A percentile compares a stretch with the other conserved stretches of the same genome.
Evolutionary conservation across 1,140 invertebrate genomes (phyloP).

Genomic region (Condylostylus longicornis): DNA sequence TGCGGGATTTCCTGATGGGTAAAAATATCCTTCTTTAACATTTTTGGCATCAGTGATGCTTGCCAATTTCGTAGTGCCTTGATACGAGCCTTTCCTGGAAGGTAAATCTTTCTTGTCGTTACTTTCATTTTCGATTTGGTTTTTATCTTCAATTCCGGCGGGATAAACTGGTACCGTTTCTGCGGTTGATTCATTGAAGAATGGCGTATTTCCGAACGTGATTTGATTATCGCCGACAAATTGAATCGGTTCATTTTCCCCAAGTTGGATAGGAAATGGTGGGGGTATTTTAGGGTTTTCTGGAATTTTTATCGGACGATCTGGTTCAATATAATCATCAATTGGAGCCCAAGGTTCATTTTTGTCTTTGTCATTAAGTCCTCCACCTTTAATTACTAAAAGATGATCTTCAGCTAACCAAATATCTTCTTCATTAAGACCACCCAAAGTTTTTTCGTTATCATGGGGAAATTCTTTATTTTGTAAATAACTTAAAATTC

Average conservation of each 20-base stretch:
- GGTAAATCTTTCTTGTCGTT: slow-evolving; percentile 21
- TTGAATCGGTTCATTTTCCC: slow-evolving; percentile 52
- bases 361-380: slow-evolving; percentile 27
- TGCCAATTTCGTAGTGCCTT: slow-evolving; percentile 15
- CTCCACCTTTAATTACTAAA: slow-evolving; percentile 64
- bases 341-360: slow-evolving; percentile 60
- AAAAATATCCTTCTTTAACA: slow-evolving; percentile 15
- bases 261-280: slow-evolving; percentile 74
- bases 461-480: slow-evolving; percentile 66
- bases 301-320: slow-evolving; percentile 62
- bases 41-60: no score
- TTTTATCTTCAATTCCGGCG: slow-evolving; percentile 13
- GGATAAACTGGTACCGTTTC: slow-evolving; percentile 15
- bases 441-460: slow-evolving; percentile 60
- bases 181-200: slow-evolving; percentile 20
- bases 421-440: slow-evolving; percentile 66
- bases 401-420: slow-evolving; percentile 80
- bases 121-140: slow-evolving; percentile 11
- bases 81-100: slow-evolving; percentile 28
- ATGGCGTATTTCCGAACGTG: slow-evolving; percentile 26
- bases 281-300: slow-evolving; percentile 60
- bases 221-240: slow-evolving; percentile 33
- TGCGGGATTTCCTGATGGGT: slow-evolving; percentile 23
- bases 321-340: slow-evolving; percentile 64
- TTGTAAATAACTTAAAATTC: slow-evolving; percentile 60